Conservation (phyloP, 2,797 vertebrate species). For the Acrocephalus scirpaceus region DNA sequence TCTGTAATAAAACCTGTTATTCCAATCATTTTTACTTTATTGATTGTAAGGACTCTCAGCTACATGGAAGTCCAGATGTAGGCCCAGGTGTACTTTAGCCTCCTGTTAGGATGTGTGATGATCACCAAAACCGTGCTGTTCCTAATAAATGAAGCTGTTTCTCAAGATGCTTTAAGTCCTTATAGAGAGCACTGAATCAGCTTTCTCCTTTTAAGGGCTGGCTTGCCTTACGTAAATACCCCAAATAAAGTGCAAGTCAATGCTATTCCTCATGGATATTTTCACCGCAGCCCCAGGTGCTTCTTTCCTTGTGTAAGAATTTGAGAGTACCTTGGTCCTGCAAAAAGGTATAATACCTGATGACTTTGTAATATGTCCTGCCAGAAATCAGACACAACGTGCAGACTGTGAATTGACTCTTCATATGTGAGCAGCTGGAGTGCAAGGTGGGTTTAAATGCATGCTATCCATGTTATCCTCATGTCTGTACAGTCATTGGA, state of each 20-base stretch:
- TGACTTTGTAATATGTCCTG: not conserved
- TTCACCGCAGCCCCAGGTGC: not conserved
- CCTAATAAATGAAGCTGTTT: not conserved
- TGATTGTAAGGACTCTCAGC: not conserved
- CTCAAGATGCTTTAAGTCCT: not conserved
- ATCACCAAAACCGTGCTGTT: not conserved
- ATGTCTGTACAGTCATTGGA: not conserved
- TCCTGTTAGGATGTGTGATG: not conserved
- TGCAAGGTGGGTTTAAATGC: not conserved
- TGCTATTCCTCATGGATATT: not conserved
- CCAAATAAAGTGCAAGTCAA: not conserved
- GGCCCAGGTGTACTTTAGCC: not conserved
- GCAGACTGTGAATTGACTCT: not conserved
- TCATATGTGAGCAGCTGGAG: not conserved
- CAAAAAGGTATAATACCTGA: not conserved
- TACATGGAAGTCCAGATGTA: not conserved
- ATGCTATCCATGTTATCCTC: not conserved
- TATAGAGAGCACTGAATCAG: not conserved
- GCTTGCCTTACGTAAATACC: not conserved
- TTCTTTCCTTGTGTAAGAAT: not conserved
- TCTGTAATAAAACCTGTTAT: not conserved
- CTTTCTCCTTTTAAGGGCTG: not conserved
- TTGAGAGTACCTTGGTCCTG: not conserved
- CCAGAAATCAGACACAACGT: not conserved
- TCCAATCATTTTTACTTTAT: not conserved